Evolutionary conservation across 2,888 invertebrate species (phyloP), one percentile per base, ranked within the genome.

Genomic region (Polydrusus cervinus): DNA sequence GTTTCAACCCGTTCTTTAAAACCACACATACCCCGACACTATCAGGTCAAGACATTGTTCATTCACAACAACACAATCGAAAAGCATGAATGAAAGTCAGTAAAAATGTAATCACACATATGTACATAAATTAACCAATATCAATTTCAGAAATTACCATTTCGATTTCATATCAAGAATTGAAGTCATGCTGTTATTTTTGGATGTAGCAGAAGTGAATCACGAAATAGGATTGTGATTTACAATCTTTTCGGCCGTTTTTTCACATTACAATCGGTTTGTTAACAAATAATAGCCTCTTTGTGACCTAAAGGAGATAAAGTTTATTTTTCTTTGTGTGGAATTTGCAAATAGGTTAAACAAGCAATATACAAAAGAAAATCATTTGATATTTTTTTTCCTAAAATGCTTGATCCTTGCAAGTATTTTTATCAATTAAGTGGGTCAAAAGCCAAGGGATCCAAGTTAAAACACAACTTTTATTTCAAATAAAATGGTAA

Each of bases 161-260:
- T 65, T 20, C 20, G 1, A 65, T 45, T 65, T 20, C 30, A 16
- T 66, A 72, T 72, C 65, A 20, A 45, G 10, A 66, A 66, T 47
- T 73, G 72, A 73, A 73, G 72, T 73, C 72, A 73, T 61, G 72
- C 14, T 34, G 72, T 49, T 72, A 72, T 72, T 72, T 72, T 72
- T 60, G 72, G 72, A 65, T 49, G 43, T n/a, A 34, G 13, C 71
- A 64, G 65, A 71, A 71, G 55, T 71, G 45, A 64, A 61, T 71
- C 71, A 72, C 66, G 66, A 66, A 66, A 47, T 66, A 38, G 65
- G 16, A 66, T 40, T 57, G 72, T 72, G 72, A 73, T 73, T 61
- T 43, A 18, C 6, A 53, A 30, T 14, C 38, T 53, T 38, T 53
- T 38, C 18, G 53, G 53, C 20, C 16, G 51, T 53, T 34, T 16